Evolutionary conservation across 2,888 invertebrate species (phyloP), one percentile per base, ranked within the genome.

Genomic region (Bombyx huttoni): DNA sequence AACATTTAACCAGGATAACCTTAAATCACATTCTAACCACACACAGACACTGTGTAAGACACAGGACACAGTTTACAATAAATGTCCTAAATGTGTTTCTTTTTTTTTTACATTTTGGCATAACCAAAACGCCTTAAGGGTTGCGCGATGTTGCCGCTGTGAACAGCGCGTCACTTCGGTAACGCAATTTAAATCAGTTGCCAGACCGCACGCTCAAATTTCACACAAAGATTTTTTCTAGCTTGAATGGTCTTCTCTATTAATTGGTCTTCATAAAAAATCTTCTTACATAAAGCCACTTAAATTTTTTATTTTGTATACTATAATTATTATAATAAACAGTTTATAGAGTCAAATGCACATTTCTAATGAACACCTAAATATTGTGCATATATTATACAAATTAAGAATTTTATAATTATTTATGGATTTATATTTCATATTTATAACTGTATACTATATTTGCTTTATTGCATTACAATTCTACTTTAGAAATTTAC

Each of bases 341-440:
- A 56, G 61, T 65, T 58, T 63, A 63, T 59, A 53, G 60, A 61
- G 66, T 62, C 61, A 67, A 65, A 58, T 67, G 67, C 63, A 64
- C 63, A 58, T 55, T 52, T 64, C 64, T 65, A 60, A 67, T 64
- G 66, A 78, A 75, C 68, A 73, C 65, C 68, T 70, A 76, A 70
- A 67, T 70, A 69, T 63, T 69, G 68, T 74, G 76, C 69, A 69
- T 63, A 65, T 69, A 72, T 68, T 61, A 72, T 67, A 65, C 73
- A 40, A 40, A 76, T 72, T 75, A 68, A 74, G 71, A 69, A 73
- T 78, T 77, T 74, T 77, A 72, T 75, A 74, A 76, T 76, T 78
- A 76, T 74, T 63, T 59, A 59, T 67, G 65, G 73, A 65, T 67
- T 49, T 50, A 50, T 34, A 35, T 24, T 55, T 57, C 54, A 53